These are phyloP conservation scores for Sorex araneus DNA, from an alignment of 2,113 vertebrate species.

Conservation along the genomic window DNA sequence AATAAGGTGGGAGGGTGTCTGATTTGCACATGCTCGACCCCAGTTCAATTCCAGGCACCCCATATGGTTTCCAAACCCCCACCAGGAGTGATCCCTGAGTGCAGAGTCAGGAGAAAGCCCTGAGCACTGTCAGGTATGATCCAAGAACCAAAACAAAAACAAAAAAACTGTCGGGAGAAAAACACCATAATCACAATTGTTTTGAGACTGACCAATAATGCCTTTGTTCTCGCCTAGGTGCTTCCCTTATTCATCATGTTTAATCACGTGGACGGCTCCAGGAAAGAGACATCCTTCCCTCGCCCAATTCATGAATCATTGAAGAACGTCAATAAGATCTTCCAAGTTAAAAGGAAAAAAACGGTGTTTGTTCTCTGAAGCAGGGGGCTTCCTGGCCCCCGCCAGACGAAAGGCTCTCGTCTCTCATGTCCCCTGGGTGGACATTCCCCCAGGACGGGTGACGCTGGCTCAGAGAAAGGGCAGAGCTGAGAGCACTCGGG, in stretches of 20 bases:
- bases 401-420: not conserved
- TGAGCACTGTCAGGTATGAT: no score
- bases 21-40: not conserved
- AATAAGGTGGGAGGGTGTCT: not conserved
- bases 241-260: not conserved
- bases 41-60: not conserved
- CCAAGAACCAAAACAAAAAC: no score
- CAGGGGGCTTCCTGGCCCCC: not conserved
- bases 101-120: no score
- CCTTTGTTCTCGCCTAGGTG: not conserved
- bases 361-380: not conserved
- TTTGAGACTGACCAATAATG: constrained; percentile 23
- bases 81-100: no score
- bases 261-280: not conserved
- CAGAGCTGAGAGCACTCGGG: not conserved
- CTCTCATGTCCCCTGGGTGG: not conserved
- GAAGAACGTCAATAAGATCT: no score
- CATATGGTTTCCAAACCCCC: no score
- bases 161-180: not conserved
- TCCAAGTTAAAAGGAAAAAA: not conserved
- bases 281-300: no score
- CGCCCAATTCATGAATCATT: no score
- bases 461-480: not conserved
- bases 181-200: not conserved
- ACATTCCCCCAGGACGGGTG: not conserved